Evolutionary conservation across 2,888 invertebrate species (phyloP), one percentile per base, ranked within the genome.

Genomic region (Cloeon dipterum): DNA sequence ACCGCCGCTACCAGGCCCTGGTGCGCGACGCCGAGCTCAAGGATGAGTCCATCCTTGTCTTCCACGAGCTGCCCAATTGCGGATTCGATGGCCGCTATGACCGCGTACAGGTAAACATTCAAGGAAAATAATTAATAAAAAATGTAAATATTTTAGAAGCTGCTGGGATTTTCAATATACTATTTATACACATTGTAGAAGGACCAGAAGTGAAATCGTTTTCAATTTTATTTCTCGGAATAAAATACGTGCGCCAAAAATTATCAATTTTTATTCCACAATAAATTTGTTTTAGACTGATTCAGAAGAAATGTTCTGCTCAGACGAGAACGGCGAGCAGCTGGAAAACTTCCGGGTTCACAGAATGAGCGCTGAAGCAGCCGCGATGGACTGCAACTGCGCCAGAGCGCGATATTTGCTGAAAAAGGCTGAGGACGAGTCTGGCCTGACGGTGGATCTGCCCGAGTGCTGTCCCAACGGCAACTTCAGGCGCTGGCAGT

Each of bases 381-480:
- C 61, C 3, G 41, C 46, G 0, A 58, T 53, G 25, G 62, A 59
- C 8, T 42, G 53, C 1, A 74, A 70, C 51, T 76, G 74, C 47
- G 70, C 71, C 1, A 52, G 65, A 47, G 65, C 70, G 0, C 50
- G 56, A 3, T 45, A 54, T 17, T 38, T 66, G 7, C 54, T 71
- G 52, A 47, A 49, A 1, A 49, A 53, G 34, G 45, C 49, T 14
- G 42, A 53, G 33, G 55, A 58, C 13, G 8, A 5, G 5, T 29
- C 29, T 14, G 16, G n/a, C 5, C 5, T 29, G 7, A 5, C 29
- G 5, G 44, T 47, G 2, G 62, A 63, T 42, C 51, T 57, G 34
- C 73, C 73, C 0, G 51, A 57, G 1, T 76, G 75, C 47, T 66
- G 66, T 44, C 46, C 49, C 5, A 70, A 71, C 49, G 76, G 76